A percentile compares a stretch with the other conserved stretches of the same genome.
Conservation (phyloP, 2,888 invertebrate genomes). For the Tridacna crocea region DNA sequence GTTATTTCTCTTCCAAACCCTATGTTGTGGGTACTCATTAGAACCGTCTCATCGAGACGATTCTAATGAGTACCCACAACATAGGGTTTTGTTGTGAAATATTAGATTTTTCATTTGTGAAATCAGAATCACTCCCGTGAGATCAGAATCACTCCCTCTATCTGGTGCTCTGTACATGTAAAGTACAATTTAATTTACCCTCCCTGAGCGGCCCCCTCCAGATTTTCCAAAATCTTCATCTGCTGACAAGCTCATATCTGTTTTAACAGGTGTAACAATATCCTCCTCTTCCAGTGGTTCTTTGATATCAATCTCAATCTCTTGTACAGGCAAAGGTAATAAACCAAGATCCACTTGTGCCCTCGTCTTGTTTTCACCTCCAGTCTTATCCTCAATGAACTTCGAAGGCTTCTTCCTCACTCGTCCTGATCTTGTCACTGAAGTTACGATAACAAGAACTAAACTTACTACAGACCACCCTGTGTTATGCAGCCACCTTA, state of each 20-base stretch:
- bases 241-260: slow-evolving; percentile 2
- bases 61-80: too few species aligned
- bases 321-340: slow-evolving; percentile 28
- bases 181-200: slow-evolving; percentile 40
- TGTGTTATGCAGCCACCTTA: not conserved
- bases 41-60: too few species aligned
- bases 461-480: not conserved
- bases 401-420: slow-evolving; percentile 69
- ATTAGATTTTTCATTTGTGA: too few species aligned
- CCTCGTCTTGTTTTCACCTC: slow-evolving; percentile 33
- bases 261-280: not conserved
- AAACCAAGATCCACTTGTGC: slow-evolving; percentile 8
- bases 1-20: too few species aligned
- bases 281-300: slow-evolving; percentile 11
- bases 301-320: slow-evolving; percentile 25
- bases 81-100: too few species aligned
- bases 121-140: too few species aligned
- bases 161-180: not conserved
- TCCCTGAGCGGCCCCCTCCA: slow-evolving; percentile 33
- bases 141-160: not conserved
- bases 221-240: slow-evolving; percentile 37
- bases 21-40: too few species aligned
- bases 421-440: slow-evolving; percentile 67
- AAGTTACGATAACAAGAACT: not conserved
- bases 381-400: slow-evolving; percentile 60